Base-by-base conservation (phyloP, 2,888 invertebrate genomes). In the Eupithecia dodoneata region DNA sequence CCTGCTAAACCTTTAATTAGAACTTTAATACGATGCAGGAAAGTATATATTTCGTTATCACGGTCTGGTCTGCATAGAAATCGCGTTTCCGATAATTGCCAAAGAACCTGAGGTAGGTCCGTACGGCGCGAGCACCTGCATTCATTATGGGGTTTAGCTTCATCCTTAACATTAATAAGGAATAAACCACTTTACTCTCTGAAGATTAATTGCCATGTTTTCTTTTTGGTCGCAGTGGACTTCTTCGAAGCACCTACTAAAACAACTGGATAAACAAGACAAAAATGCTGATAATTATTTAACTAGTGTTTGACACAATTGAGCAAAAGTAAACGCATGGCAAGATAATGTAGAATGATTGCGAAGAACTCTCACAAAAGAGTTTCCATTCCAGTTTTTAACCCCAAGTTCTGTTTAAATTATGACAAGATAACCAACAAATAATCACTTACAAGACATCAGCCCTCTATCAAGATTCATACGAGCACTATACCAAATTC, bases 61-160 rank as follows among this genome's bases (percentile, higher is more conserved):
- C 18, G 18, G 4, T 15, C 42, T 18, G 0, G 18, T 69, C 69
- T 13, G 12, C 4, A 70, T 65, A 10, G 0, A 69, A 42, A 66
- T 30, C 6, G 88, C 88, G 87, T 89, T 90, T 86, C 90, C 91
- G 91, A 92, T 93, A 92, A 92, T 92, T 91, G 89, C 87, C 85
- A 84, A 87, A 90, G 91, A 90, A 88, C 87, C 83, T 87, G 85
- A 87, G 84, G 87, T 85, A 87, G 89, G 88, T 90, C 90, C 86
- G 87, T 83, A 85, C 85, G 83, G 87, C 85, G 84, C 90, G 90
- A 89, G 90, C 90, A 93, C 91, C 92, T 93, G 93, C 93, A 93
- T 93, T 93, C 92, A 94, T 94, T 93, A 94, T 89, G 87, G 90
- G 93, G 92, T 92, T 93, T 93, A 93, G 87, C 91, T 88, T 90